A percentile compares a stretch with the other conserved stretches of the same genome.
Evolutionary conservation across 2,888 invertebrate species (phyloP).

Genomic region (Epinotia demarniana): DNA sequence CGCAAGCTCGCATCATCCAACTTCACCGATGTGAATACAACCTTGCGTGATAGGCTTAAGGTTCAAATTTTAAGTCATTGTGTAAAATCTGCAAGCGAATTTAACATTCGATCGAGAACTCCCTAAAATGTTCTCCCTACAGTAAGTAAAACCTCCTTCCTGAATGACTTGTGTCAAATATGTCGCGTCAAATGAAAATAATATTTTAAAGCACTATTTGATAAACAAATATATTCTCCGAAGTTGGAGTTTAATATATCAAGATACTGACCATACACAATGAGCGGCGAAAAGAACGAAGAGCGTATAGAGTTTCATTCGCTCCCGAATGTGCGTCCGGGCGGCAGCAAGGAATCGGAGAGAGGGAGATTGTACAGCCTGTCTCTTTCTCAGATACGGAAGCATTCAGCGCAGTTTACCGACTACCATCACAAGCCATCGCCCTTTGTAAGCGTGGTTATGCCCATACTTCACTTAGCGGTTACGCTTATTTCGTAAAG

Average conservation of each 20-base stretch:
- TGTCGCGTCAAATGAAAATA: background rate
- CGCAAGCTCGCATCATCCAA: background rate
- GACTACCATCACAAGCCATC: slow-evolving; percentile 67
- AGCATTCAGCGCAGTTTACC: slow-evolving; percentile 53
- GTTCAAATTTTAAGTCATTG: background rate
- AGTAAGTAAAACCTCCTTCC: slow-evolving; percentile 3
- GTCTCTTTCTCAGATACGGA: slow-evolving; percentile 63
- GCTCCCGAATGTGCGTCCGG: slow-evolving; percentile 55
- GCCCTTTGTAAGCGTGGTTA: slow-evolving; percentile 65
- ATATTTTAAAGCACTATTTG: slow-evolving; percentile 7
- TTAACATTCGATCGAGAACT: too few relatives aligned
- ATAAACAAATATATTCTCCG: background rate
- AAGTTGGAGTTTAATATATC: background rate
- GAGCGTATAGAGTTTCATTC: slow-evolving; percentile 50
- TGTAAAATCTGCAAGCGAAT: too few relatives aligned
- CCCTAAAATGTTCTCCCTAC: background rate
- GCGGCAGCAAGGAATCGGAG: slow-evolving; percentile 46
- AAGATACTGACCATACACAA: background rate
- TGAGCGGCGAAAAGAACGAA: slow-evolving; percentile 11
- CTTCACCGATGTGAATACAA: background rate
- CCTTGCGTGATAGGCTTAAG: background rate
- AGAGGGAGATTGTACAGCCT: slow-evolving; percentile 61
- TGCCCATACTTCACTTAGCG: background rate
- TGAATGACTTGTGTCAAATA: slow-evolving; percentile 1
- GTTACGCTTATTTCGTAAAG: background rate